A percentile compares a stretch with the other conserved stretches of the same genome.
These are phyloP conservation scores for Caenorhabditis zanzibari DNA, from an alignment of 2,888 invertebrate species.

Conservation along the genomic window DNA sequence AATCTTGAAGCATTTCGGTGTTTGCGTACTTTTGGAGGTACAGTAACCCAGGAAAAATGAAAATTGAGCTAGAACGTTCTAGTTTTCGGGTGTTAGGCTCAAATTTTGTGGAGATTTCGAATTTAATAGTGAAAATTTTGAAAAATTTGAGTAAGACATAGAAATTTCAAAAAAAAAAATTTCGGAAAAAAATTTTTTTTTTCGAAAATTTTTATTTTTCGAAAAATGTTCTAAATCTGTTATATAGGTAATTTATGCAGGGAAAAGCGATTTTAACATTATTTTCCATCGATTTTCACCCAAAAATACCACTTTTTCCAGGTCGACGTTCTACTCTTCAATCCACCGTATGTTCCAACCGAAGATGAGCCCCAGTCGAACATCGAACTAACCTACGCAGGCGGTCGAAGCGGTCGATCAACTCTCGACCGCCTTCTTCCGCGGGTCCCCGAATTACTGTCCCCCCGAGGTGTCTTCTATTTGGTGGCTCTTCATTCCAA, in stretches of 20 bases:
- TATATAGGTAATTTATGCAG: no score
- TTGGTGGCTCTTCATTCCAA: constrained; percentile 93
- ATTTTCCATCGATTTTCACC: no score
- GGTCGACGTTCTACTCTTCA: constrained; percentile 92
- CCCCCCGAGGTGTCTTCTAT: constrained; percentile 89
- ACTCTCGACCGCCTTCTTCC: constrained; percentile 88
- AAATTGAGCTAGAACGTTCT: background rate
- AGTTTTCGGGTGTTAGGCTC: background rate
- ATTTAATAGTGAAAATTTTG: no score
- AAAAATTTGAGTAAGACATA: no score
- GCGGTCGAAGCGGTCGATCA: constrained; percentile 84
- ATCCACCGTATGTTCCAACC: constrained; percentile 96
- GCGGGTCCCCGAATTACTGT: constrained; percentile 64
- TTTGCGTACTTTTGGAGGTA: constrained; percentile 11
- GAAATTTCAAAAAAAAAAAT: no score
- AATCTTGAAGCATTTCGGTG: background rate
- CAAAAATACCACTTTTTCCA: no score
- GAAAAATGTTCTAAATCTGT: no score
- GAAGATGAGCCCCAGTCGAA: constrained; percentile 73
- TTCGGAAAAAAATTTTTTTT: no score
- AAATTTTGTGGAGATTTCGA: background rate
- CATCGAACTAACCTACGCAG: constrained; percentile 85
- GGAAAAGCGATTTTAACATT: no score
- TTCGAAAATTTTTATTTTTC: no score
- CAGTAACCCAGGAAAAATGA: background rate